These are phyloP conservation scores for Pachypanchax playfairii DNA, from an alignment of 2,113 vertebrate genomes.

Conservation along the genomic window DNA sequence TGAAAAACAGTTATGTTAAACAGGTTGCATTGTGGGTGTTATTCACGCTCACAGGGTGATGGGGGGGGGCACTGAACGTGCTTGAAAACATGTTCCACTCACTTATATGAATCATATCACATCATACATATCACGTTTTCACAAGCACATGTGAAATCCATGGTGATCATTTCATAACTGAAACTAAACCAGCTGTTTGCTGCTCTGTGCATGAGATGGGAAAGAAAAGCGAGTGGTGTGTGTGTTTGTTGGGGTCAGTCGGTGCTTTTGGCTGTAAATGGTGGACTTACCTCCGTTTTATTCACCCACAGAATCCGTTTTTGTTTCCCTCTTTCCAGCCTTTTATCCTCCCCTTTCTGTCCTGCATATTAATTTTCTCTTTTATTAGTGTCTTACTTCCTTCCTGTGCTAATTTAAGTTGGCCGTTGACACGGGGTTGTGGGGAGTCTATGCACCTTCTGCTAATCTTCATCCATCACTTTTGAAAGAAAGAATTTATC, in stretches of 20 bases:
- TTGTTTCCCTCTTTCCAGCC: constrained; percentile 14
- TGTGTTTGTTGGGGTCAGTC: constrained; percentile 21
- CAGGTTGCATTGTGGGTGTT: too few species aligned
- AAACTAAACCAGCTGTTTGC: constrained; percentile 1
- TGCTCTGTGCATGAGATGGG: background rate
- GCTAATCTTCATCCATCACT: background rate
- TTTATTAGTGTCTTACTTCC: constrained; percentile 31
- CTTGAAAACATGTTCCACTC: too few species aligned
- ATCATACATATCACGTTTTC: background rate
- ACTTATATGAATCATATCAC: background rate
- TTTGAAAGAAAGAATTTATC: background rate
- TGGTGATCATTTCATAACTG: background rate
- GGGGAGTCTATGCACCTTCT: constrained; percentile 19
- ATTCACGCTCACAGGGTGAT: too few species aligned
- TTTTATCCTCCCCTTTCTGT: constrained; percentile 20
- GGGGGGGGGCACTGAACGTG: too few species aligned
- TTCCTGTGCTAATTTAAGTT: constrained; percentile 12
- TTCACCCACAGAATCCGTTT: constrained; percentile 47
- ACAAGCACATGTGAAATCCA: background rate
- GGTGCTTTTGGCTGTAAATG: constrained; percentile 50
- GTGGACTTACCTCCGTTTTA: constrained; percentile 51
- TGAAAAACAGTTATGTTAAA: too few species aligned
- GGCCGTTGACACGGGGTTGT: constrained; percentile 9
- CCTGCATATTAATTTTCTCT: constrained; percentile 44
- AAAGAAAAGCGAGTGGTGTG: background rate